These are phyloP conservation scores for Tetramorium parvispinum DNA, from an alignment of 1,140 invertebrate species.

Conservation along the genomic window DNA sequence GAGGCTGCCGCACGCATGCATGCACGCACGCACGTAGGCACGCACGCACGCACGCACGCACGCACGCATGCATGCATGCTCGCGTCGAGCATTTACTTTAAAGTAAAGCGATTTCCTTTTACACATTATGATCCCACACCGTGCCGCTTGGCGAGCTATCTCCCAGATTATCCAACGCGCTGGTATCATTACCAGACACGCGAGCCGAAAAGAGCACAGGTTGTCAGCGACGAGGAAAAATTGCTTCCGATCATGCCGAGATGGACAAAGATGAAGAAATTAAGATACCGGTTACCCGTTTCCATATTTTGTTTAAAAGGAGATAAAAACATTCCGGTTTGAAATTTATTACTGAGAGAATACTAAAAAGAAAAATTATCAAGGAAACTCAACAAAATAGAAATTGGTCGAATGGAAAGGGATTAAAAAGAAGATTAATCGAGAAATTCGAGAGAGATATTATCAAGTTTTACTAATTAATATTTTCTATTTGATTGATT, in stretches of 20 bases:
- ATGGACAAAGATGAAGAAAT: conserved; percentile 39
- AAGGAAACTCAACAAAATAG: neutral
- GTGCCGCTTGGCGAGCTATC: conserved; percentile 60
- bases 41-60: conserved; percentile 66
- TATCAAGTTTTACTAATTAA: neutral
- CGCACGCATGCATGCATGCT: conserved; percentile 44
- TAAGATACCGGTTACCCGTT: conserved; percentile 24
- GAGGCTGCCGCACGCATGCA: conserved; percentile 68
- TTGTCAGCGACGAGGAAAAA: conserved; percentile 59
- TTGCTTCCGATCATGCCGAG: conserved; percentile 57
- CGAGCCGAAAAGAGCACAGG: conserved; percentile 57
- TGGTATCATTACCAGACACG: conserved; percentile 71
- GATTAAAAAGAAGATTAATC: neutral
- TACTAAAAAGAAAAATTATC: neutral
- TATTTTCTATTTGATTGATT: neutral
- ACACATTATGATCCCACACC: conserved; percentile 80
- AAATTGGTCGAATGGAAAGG: neutral
- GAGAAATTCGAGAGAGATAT: neutral
- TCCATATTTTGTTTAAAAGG: neutral
- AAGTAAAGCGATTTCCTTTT: conserved; percentile 82
- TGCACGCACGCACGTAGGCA: conserved; percentile 54
- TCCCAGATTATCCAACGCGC: conserved; percentile 69
- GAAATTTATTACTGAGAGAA: neutral
- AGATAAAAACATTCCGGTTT: neutral
- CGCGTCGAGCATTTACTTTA: conserved; percentile 78